phyloP scores from a whole-genome alignment of 1,140 invertebrate species.

The Vanessa atalanta region DNA sequence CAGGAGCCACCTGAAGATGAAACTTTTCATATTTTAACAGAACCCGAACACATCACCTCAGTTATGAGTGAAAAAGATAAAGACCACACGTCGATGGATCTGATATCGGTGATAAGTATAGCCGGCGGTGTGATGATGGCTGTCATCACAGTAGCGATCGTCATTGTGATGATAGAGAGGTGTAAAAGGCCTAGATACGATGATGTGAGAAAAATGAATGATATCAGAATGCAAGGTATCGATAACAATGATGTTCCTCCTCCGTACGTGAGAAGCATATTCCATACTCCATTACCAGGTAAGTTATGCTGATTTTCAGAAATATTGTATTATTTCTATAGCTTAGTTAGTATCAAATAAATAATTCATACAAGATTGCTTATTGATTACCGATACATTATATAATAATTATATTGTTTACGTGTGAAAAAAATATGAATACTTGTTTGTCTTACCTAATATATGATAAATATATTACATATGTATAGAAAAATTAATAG shows the following conservation, averaged over 20 bases:
- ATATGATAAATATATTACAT: too few relatives aligned
- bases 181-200: conserved; percentile 69
- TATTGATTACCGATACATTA: too few relatives aligned
- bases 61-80: conserved; percentile 73
- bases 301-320: conserved; percentile 34
- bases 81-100: conserved; percentile 67
- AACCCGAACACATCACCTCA: conserved; percentile 80
- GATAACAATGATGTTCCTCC: conserved; percentile 71
- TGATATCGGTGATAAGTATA: conserved; percentile 77
- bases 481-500: too few relatives aligned
- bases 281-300: conserved; percentile 82
- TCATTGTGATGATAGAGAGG: conserved; percentile 77
- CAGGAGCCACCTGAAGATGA: conserved; percentile 66
- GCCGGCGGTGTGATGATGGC: conserved; percentile 77
- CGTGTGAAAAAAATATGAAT: too few relatives aligned
- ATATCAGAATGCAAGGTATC: conserved; percentile 72
- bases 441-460: too few relatives aligned
- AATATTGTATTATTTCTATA: background rate
- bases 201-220: conserved; percentile 71
- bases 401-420: too few relatives aligned
- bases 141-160: conserved; percentile 73
- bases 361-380: too few relatives aligned
- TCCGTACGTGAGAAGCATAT: conserved; percentile 79
- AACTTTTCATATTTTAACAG: conserved; percentile 80
- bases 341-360: too few relatives aligned